A percentile compares a stretch with the other conserved stretches of the same genome.
Conservation (phyloP, 2,797 vertebrate genomes). For the Rhabdomys pumilio region DNA sequence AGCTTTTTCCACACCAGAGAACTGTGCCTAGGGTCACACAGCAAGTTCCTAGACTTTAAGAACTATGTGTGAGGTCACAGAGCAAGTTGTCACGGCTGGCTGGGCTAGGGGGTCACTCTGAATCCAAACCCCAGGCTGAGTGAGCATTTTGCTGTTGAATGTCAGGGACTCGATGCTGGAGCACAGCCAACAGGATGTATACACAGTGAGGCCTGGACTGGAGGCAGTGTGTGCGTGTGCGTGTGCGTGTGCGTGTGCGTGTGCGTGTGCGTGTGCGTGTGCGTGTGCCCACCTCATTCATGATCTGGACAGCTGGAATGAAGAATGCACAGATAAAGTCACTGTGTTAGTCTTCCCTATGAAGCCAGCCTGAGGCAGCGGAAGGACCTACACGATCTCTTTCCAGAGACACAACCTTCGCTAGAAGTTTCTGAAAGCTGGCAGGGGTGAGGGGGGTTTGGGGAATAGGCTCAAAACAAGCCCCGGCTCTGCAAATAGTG, state of each 20-base stretch:
- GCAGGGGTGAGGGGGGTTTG: neutral
- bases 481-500: constrained; percentile 80
- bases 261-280: too few relatives aligned
- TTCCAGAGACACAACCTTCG: constrained; percentile 68
- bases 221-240: neutral
- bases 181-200: rapidly evolving
- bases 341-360: neutral
- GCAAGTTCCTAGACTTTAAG: neutral
- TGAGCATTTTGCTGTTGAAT: too few relatives aligned
- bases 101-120: neutral
- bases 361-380: neutral
- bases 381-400: constrained; percentile 78
- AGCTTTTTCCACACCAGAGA: neutral
- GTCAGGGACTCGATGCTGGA: rapidly evolving
- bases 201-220: rapidly evolving
- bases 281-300: neutral
- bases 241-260: too few relatives aligned
- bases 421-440: constrained; percentile 74
- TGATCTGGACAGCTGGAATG: neutral
- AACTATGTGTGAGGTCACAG: neutral
- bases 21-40: neutral
- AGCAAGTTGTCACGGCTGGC: neutral
- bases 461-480: constrained; percentile 81
- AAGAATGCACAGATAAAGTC: constrained; percentile 50
- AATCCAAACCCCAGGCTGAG: neutral